A percentile compares a stretch with the other conserved stretches of the same genome.
Conservation (phyloP, 2,797 vertebrate genomes). For the Clarias pachynema region DNA sequence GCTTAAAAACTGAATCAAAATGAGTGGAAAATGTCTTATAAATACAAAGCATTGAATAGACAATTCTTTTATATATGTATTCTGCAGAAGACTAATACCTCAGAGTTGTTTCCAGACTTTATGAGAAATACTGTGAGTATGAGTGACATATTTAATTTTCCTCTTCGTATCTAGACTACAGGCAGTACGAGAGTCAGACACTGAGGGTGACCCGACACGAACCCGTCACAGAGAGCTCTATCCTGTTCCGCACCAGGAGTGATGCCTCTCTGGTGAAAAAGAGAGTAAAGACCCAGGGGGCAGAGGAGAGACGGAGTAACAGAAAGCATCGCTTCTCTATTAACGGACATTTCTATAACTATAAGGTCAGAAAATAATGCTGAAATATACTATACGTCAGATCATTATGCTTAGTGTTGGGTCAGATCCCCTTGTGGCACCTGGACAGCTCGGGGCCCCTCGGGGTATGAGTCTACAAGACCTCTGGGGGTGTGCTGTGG, state of each 20-base stretch:
- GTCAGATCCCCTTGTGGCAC: not conserved
- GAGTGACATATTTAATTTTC: not conserved
- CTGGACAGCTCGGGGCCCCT: no score
- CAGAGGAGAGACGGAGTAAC: constrained; percentile 67
- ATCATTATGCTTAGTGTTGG: no score
- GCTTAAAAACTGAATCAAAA: not conserved
- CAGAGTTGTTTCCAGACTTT: not conserved
- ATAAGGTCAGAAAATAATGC: constrained; percentile 66
- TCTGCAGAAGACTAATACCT: not conserved
- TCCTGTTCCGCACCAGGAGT: constrained; percentile 83
- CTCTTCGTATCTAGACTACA: constrained; percentile 64
- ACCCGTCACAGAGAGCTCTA: constrained; percentile 68
- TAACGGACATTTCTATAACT: constrained; percentile 92
- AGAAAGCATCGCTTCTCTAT: constrained; percentile 87
- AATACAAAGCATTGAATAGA: not conserved
- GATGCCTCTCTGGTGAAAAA: constrained; percentile 77
- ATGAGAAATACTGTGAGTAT: not conserved
- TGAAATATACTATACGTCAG: not conserved
- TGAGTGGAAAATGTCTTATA: not conserved
- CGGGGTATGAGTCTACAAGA: no score
- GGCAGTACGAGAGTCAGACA: constrained; percentile 72
- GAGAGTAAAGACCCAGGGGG: constrained; percentile 68
- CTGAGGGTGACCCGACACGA: constrained; percentile 67
- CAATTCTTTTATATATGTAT: not conserved
- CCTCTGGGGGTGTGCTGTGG: no score